A percentile compares a stretch with the other conserved stretches of the same genome.
These are phyloP conservation scores for Sebastes nivosus DNA, from an alignment of 2,797 vertebrate genomes.

Conservation along the genomic window DNA sequence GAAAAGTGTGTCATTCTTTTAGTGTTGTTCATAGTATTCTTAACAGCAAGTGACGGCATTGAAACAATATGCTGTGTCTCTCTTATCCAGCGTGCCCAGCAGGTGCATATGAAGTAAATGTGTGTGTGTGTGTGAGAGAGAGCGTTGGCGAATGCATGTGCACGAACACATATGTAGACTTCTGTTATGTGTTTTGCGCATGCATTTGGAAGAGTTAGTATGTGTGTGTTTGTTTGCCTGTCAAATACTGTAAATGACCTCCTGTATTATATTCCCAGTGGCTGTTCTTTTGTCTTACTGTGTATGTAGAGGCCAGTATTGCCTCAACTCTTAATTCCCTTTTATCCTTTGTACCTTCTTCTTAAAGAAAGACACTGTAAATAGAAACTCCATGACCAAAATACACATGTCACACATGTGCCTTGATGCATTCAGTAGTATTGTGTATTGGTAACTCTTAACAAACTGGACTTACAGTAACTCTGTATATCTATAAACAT, in stretches of 20 bases:
- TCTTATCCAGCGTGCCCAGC: constrained; percentile 28
- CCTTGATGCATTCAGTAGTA: constrained; percentile 74
- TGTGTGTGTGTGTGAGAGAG: background rate
- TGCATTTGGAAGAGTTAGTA: constrained; percentile 36
- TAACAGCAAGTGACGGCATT: constrained; percentile 35
- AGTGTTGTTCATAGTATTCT: constrained; percentile 40
- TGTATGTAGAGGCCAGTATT: constrained; percentile 52
- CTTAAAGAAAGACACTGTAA: constrained; percentile 75
- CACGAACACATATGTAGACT: constrained; percentile 12
- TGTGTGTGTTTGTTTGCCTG: constrained; percentile 15
- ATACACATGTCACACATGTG: constrained; percentile 74
- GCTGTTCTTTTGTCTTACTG: constrained; percentile 41
- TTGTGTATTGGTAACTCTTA: constrained; percentile 76
- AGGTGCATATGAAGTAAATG: constrained; percentile 51
- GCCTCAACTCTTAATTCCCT: constrained; percentile 73
- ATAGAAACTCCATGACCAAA: constrained; percentile 80
- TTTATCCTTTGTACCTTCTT: constrained; percentile 70
- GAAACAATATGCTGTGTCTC: constrained; percentile 20
- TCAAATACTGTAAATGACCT: constrained; percentile 71
- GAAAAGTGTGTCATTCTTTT: constrained; percentile 18
- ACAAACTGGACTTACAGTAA: constrained; percentile 80
- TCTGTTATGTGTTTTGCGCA: constrained; percentile 25
- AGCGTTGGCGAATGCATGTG: background rate
- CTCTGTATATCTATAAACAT: constrained; percentile 66
- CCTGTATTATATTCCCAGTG: constrained; percentile 65